Conservation (phyloP, 2,797 vertebrate genomes). For the Masticophis lateralis region DNA sequence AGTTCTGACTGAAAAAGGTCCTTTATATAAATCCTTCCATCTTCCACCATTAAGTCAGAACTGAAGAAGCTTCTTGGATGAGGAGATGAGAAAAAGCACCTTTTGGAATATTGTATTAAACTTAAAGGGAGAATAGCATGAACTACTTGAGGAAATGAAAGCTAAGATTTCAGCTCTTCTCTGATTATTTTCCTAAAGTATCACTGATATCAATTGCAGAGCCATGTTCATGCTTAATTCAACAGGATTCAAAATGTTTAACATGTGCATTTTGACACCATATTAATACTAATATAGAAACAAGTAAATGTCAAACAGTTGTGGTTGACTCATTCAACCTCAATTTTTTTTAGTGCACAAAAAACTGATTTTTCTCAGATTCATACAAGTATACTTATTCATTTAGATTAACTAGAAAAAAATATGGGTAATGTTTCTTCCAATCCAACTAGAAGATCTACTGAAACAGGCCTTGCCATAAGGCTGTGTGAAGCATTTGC, state of each 20-base stretch:
- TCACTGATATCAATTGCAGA: not conserved
- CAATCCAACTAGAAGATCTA: not conserved
- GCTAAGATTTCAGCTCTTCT: not conserved
- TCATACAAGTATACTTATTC: not conserved
- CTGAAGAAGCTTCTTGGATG: not conserved
- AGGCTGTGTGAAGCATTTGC: not conserved
- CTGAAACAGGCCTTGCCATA: not conserved
- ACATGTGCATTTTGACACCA: not conserved
- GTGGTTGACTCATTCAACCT: not conserved
- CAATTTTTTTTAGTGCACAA: not conserved
- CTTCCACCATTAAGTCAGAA: not conserved
- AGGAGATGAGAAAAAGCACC: not conserved
- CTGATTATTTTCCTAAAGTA: not conserved
- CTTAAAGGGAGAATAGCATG: not conserved
- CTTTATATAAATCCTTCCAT: not conserved
- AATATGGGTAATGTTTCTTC: not conserved
- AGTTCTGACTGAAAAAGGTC: not conserved
- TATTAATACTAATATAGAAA: not conserved
- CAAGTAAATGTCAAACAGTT: not conserved
- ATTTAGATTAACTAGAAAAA: not conserved
- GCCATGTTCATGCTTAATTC: not conserved
- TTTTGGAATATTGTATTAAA: not conserved
- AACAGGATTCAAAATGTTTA: not conserved
- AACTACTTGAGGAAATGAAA: not conserved
- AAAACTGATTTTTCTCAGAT: not conserved